These are phyloP conservation scores for Pao palembangensis DNA, from an alignment of 2,113 vertebrate species.

Conservation along the genomic window DNA sequence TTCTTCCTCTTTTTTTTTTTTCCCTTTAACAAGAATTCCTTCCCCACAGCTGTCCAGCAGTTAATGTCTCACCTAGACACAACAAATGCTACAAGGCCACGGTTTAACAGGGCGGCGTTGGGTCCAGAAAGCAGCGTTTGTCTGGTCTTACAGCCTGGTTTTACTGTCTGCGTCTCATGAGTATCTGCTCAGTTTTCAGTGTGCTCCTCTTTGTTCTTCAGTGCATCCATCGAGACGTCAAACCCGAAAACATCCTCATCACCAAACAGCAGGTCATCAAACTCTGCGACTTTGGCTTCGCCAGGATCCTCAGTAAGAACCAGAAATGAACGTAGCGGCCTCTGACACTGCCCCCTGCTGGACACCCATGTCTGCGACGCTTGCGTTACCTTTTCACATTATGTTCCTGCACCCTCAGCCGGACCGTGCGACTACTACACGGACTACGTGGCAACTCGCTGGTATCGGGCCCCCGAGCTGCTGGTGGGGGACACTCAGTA, in stretches of 20 bases:
- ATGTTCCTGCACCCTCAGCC: conserved; percentile 64
- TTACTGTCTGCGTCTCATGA: background rate
- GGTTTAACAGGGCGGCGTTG: background rate
- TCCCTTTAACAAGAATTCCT: conserved; percentile 62
- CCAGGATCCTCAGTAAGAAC: conserved; percentile 88
- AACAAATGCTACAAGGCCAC: conserved; percentile 29
- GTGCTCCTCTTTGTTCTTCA: conserved; percentile 40
- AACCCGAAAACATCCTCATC: conserved; percentile 95
- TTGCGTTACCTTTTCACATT: no score
- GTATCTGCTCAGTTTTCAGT: background rate
- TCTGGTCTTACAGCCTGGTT: background rate
- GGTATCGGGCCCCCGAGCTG: conserved; percentile 92
- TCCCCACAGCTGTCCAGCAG: conserved; percentile 54
- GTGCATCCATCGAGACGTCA: conserved; percentile 97
- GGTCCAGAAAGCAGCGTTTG: background rate
- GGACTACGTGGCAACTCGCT: conserved; percentile 93
- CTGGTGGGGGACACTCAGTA: conserved; percentile 94
- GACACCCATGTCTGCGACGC: background rate
- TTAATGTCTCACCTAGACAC: conserved; percentile 56
- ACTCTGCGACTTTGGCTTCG: conserved; percentile 96
- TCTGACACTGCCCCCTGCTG: conserved; percentile 21
- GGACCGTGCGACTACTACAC: conserved; percentile 92
- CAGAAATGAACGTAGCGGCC: background rate
- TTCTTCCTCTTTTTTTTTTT: conserved; percentile 28
- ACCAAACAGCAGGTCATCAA: conserved; percentile 94